phyloP scores from a whole-genome alignment of 2,888 invertebrate species.

The Chrysolina oricalcia region DNA sequence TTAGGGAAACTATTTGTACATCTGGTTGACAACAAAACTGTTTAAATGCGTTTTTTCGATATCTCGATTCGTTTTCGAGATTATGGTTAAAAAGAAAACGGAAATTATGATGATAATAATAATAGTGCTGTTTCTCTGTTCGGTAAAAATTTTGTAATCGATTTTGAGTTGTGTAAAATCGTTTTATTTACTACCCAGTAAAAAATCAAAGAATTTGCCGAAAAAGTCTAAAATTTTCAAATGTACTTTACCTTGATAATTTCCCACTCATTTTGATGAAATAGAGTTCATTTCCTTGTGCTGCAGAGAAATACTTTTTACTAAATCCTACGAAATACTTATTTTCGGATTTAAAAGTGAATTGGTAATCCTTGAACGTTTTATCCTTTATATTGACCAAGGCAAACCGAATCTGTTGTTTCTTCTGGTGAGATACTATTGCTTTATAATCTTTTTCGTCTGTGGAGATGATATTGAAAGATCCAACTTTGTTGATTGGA shows the following conservation, averaged over 20 bases:
- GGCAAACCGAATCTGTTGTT: conserved; percentile 49
- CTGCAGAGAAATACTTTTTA: conserved; percentile 60
- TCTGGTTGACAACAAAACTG: no score
- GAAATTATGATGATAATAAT: no score
- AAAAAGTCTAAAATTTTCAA: no score
- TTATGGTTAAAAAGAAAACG: no score
- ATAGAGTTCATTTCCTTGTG: conserved; percentile 54
- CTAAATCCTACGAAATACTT: conserved; percentile 55
- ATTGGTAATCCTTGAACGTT: conserved; percentile 44
- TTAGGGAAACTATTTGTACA: no score
- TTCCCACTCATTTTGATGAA: conserved; percentile 53
- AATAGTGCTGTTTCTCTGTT: no score
- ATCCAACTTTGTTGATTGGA: conserved; percentile 49
- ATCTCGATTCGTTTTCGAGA: no score
- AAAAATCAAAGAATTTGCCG: no score
- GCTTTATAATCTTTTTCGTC: conserved; percentile 52
- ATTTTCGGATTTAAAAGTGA: conserved; percentile 38
- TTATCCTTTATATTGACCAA: conserved; percentile 53
- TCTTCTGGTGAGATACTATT: conserved; percentile 55
- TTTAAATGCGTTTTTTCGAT: no score
- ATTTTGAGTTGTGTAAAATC: no score
- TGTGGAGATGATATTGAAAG: conserved; percentile 57
- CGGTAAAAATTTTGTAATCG: no score
- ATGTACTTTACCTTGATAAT: conserved; percentile 62
- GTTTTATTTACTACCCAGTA: no score